These are phyloP conservation scores for Ennomos quercinarius DNA, from an alignment of 2,888 invertebrate genomes.

Conservation along the genomic window DNA sequence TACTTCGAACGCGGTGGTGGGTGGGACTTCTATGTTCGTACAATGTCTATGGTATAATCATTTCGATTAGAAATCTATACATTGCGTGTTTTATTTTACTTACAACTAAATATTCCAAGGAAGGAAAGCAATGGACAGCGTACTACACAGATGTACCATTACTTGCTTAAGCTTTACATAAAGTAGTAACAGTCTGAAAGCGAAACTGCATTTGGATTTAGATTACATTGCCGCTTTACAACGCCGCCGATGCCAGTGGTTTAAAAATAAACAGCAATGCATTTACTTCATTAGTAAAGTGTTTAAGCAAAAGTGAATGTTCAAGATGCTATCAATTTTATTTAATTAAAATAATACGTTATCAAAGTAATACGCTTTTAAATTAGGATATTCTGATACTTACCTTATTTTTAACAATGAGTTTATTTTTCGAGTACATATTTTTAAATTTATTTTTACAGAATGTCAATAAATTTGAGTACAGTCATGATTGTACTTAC, in stretches of 20 bases:
- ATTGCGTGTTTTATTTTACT: conserved; percentile 5
- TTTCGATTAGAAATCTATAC: conserved; percentile 6
- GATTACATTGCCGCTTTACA: too few relatives aligned
- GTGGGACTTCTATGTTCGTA: conserved; percentile 13
- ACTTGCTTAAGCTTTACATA: too few relatives aligned
- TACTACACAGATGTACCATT: too few relatives aligned
- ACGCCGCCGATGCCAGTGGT: too few relatives aligned
- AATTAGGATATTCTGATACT: background rate
- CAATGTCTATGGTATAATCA: conserved; percentile 12
- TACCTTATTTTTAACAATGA: background rate
- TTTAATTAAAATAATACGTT: background rate
- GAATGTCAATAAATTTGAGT: too few relatives aligned
- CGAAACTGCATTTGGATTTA: too few relatives aligned
- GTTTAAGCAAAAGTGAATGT: conserved; percentile 21
- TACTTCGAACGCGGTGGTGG: conserved; percentile 24
- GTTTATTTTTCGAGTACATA: background rate
- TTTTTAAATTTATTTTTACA: too few relatives aligned
- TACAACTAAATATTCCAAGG: background rate
- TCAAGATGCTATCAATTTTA: background rate
- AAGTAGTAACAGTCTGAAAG: too few relatives aligned
- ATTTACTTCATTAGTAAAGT: background rate
- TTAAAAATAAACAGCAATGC: conserved; percentile 2
- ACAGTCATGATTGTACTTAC: too few relatives aligned
- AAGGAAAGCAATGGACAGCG: too few relatives aligned
- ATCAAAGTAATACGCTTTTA: background rate